Evolutionary conservation across 2,113 vertebrate genomes (phyloP).

Genomic region (Tetraodon nigroviridis): DNA sequence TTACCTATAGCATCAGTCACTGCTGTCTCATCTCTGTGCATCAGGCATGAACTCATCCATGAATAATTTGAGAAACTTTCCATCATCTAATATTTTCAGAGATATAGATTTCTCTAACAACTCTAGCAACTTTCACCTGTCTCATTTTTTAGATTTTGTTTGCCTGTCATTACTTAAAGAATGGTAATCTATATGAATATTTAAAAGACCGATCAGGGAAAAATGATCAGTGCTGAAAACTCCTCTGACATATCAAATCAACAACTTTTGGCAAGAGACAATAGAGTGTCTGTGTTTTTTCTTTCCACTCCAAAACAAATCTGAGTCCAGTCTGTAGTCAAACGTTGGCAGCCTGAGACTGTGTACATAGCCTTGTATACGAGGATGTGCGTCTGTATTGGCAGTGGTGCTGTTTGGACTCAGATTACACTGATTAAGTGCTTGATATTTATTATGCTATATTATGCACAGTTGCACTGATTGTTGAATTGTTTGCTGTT

Average conservation of each 20-base stretch:
- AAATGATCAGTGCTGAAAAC: background rate
- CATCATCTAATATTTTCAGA: no score
- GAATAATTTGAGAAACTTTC: no score
- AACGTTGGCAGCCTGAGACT: background rate
- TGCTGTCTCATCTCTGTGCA: slow-evolving; percentile 56
- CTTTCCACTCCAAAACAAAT: background rate
- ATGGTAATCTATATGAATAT: no score
- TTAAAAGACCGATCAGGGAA: background rate
- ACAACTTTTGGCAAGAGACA: background rate
- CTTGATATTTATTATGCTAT: background rate
- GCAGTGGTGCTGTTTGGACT: slow-evolving; percentile 5
- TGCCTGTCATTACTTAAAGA: no score
- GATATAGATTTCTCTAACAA: no score
- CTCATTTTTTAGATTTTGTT: no score
- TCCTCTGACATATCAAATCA: background rate
- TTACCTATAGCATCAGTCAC: slow-evolving; percentile 32
- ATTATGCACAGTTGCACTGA: background rate
- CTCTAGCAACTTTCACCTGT: slow-evolving; percentile 2
- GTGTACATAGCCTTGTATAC: slow-evolving; percentile 3
- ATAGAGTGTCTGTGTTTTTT: background rate
- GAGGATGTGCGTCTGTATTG: slow-evolving; percentile 4
- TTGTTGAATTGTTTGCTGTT: background rate
- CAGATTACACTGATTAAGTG: background rate
- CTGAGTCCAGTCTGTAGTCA: background rate
- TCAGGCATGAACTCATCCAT: slow-evolving; percentile 41